Conservation (phyloP, 2,797 vertebrate genomes). For the Schizothorax lantsangensis region DNA sequence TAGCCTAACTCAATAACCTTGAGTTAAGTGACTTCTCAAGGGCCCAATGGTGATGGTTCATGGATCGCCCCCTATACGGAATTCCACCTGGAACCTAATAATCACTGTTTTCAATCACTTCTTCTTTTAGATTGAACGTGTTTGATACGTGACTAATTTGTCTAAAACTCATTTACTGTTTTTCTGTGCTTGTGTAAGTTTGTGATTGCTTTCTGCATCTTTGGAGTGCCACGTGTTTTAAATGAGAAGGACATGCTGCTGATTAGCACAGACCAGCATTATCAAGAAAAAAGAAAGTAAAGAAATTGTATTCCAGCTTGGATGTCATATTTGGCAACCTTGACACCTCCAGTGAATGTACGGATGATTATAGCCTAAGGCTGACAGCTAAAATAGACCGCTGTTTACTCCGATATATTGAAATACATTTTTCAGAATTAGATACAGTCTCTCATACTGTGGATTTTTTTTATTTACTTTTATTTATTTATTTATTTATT, state of each 20-base stretch:
- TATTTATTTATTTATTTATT: background rate
- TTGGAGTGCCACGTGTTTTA: constrained; percentile 33
- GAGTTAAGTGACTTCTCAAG: constrained; percentile 2
- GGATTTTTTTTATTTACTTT: background rate
- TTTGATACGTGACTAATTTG: constrained; percentile 16
- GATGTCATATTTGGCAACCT: constrained; percentile 17
- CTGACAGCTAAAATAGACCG: background rate
- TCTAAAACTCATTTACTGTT: constrained; percentile 23
- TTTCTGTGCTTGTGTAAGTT: constrained; percentile 28
- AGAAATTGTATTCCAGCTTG: constrained; percentile 21
- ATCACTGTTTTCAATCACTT: background rate
- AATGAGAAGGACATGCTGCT: constrained; percentile 40
- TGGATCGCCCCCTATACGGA: background rate
- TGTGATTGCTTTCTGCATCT: background rate
- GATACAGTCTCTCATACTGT: background rate
- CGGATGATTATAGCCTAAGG: constrained; percentile 23
- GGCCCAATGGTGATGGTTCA: background rate
- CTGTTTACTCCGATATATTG: background rate
- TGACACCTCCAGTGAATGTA: background rate
- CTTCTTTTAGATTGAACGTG: constrained; percentile 7
- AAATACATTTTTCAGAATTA: constrained; percentile 18
- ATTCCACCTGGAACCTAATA: background rate
- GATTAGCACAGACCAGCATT: constrained; percentile 29
- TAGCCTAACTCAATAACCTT: too few species aligned
- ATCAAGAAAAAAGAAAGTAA: background rate